Percentiles rank a stretch among this genome's conserved stretches.
These are phyloP conservation scores for Thalassaphorura encarpata DNA, from an alignment of 1,140 invertebrate genomes.

Conservation along the genomic window DNA sequence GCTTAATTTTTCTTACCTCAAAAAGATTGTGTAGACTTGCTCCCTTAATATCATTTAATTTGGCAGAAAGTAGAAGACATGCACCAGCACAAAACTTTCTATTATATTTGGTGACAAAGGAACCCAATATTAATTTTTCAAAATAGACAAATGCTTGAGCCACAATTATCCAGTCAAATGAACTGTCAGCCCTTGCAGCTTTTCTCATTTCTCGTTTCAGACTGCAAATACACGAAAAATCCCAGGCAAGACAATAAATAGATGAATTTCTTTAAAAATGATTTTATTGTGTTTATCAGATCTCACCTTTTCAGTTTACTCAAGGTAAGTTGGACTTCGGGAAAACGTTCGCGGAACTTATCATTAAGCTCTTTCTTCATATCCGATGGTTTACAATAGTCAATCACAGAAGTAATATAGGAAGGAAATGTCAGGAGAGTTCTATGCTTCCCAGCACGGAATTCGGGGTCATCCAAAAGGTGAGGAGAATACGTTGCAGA, in stretches of 20 bases:
- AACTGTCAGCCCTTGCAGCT: conserved; percentile 77
- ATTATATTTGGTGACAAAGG: conserved; percentile 89
- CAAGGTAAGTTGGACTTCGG: conserved; percentile 85
- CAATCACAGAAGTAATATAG: conserved; percentile 92
- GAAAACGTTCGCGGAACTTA: conserved; percentile 92
- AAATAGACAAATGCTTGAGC: conserved; percentile 96
- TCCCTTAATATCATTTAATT: conserved; percentile 93
- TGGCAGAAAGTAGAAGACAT: conserved; percentile 84
- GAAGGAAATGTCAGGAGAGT: conserved; percentile 90
- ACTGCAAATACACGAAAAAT: conserved; percentile 44
- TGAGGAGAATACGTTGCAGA: conserved; percentile 63
- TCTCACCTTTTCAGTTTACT: conserved; percentile 86
- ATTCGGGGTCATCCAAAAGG: conserved; percentile 85
- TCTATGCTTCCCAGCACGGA: conserved; percentile 80
- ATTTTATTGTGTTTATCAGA: too few species aligned
- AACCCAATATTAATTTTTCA: conserved; percentile 87
- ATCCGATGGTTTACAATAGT: conserved; percentile 92
- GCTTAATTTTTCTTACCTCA: conserved; percentile 52
- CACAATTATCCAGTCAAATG: conserved; percentile 78
- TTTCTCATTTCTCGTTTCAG: conserved; percentile 91
- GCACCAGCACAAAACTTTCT: conserved; percentile 86
- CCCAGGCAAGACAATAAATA: not conserved
- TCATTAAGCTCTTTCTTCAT: conserved; percentile 96
- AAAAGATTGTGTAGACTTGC: conserved; percentile 71
- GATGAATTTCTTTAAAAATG: too few species aligned